Evolutionary conservation across 2,113 vertebrate species (phyloP).

Genomic region (Pao palembangensis): DNA sequence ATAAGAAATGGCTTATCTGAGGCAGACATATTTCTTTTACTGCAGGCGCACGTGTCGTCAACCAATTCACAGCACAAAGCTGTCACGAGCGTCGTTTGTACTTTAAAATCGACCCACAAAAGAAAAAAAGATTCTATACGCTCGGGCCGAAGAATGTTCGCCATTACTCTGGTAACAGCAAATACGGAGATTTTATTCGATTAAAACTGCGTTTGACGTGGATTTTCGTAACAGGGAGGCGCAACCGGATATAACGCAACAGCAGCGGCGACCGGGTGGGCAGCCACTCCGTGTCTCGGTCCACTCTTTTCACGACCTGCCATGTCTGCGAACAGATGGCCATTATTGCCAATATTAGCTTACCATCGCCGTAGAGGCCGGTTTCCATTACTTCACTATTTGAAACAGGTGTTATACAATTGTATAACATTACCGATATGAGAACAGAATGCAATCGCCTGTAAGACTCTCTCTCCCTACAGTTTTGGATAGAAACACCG

Average conservation of each 20-base stretch:
- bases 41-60: conserved; percentile 56
- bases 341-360: neutral
- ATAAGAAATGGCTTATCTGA: neutral
- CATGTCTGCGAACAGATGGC: conserved; percentile 9
- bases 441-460: too few species aligned
- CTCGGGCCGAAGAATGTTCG: too few species aligned
- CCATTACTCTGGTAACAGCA: too few species aligned
- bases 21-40: neutral
- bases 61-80: conserved; percentile 41
- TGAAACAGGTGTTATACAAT: neutral
- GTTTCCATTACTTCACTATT: neutral
- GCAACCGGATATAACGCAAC: conserved; percentile 40
- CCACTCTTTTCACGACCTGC: conserved; percentile 1
- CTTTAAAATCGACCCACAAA: too few species aligned
- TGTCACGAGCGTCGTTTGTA: conserved; percentile 1
- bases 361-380: neutral
- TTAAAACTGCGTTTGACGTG: neutral
- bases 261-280: neutral
- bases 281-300: neutral
- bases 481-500: too few species aligned
- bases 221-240: neutral
- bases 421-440: too few species aligned
- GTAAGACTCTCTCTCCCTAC: too few species aligned
- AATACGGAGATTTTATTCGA: rapidly evolving
- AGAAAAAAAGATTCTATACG: neutral